These are phyloP conservation scores for Pygocentrus nattereri DNA, from an alignment of 2,797 vertebrate species.

Conservation along the genomic window DNA sequence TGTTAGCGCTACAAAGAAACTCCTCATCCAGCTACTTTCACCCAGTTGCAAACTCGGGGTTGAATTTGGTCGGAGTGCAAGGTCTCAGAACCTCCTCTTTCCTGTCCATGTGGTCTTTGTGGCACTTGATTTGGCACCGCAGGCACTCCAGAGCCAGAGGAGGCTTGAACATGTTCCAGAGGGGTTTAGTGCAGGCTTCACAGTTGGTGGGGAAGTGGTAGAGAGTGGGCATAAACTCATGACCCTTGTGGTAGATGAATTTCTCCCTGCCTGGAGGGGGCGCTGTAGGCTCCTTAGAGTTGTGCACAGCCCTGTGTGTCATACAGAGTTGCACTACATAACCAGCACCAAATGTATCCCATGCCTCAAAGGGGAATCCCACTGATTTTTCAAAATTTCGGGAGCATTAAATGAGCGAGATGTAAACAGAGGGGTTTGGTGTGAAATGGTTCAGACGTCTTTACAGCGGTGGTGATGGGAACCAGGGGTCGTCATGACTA, in stretches of 20 bases:
- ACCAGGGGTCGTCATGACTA: too few species aligned
- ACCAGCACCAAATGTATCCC: constrained; percentile 21
- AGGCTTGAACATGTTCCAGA: constrained; percentile 90
- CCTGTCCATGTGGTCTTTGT: constrained; percentile 89
- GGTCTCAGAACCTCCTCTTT: constrained; percentile 86
- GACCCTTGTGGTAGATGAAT: constrained; percentile 88
- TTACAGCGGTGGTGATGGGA: too few species aligned
- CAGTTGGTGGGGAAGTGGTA: constrained; percentile 90
- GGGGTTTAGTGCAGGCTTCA: constrained; percentile 87
- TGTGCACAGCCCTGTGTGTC: constrained; percentile 60
- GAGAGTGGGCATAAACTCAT: constrained; percentile 87
- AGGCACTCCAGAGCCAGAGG: constrained; percentile 87
- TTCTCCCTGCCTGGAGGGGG: constrained; percentile 75
- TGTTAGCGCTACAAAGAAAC: neutral
- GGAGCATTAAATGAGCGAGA: too few species aligned
- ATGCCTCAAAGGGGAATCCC: neutral
- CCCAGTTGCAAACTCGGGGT: constrained; percentile 50
- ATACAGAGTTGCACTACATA: constrained; percentile 61
- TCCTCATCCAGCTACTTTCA: constrained; percentile 33
- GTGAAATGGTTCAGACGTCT: too few species aligned
- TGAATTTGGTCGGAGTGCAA: constrained; percentile 65
- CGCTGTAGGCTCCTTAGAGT: constrained; percentile 48
- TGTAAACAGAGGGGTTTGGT: too few species aligned
- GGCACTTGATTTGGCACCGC: constrained; percentile 88
- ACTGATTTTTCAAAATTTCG: too few species aligned